phyloP scores from a whole-genome alignment of 2,797 vertebrate genomes.

The Rhinatrema bivittatum region DNA sequence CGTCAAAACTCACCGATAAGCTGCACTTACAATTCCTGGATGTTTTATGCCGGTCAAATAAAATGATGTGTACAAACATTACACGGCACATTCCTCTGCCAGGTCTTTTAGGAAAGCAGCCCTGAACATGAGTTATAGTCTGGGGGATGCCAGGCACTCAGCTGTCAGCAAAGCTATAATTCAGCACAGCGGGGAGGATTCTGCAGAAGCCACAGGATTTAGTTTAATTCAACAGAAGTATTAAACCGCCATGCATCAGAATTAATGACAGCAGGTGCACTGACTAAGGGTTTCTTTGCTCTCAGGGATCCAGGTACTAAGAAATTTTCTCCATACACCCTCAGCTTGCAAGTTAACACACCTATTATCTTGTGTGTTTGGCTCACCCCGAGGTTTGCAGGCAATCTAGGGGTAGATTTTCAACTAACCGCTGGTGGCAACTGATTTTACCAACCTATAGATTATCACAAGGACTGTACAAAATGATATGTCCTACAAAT shows the following conservation, averaged over 20 bases:
- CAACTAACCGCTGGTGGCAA: too few species aligned
- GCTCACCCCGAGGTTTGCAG: too few species aligned
- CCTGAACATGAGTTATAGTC: neutral
- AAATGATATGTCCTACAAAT: too few species aligned
- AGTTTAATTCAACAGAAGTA: neutral
- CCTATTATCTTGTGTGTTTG: too few species aligned
- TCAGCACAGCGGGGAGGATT: neutral
- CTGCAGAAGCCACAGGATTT: constrained; percentile 7
- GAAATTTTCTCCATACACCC: too few species aligned
- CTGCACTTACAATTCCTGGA: neutral
- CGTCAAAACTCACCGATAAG: too few species aligned
- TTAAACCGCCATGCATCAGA: constrained; percentile 10
- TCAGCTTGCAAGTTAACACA: too few species aligned
- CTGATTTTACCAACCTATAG: too few species aligned
- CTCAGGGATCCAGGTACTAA: too few species aligned
- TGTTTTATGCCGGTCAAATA: neutral
- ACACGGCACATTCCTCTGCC: neutral
- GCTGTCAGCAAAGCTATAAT: constrained; percentile 9
- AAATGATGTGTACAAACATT: neutral
- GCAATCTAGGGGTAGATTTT: too few species aligned
- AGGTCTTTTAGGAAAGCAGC: neutral
- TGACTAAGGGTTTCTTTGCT: too few species aligned
- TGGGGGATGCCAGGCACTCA: neutral
- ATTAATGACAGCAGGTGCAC: constrained; percentile 5
- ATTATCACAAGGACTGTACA: too few species aligned